A percentile compares a stretch with the other conserved stretches of the same genome.
phyloP scores from a whole-genome alignment of 2,113 vertebrate species.

The Python bivittatus region DNA sequence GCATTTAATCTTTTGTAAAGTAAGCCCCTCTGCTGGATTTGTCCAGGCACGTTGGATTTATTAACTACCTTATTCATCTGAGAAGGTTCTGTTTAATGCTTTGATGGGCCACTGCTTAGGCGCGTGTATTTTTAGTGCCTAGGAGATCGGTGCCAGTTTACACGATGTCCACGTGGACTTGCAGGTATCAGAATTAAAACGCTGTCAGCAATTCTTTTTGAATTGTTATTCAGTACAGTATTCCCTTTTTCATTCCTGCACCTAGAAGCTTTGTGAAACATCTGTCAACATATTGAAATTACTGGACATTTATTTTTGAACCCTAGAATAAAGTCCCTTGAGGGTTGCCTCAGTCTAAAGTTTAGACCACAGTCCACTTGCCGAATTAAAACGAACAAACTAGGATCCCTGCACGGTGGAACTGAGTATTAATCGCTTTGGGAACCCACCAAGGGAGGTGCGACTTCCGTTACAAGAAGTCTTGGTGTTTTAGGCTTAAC shows the following conservation, averaged over 20 bases:
- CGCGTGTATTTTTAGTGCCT: too few relatives aligned
- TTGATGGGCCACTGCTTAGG: not conserved
- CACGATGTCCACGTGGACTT: not conserved
- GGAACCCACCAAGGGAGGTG: not conserved
- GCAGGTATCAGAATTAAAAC: not conserved
- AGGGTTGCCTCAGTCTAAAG: not conserved
- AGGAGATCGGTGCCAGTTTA: not conserved
- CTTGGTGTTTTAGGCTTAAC: not conserved
- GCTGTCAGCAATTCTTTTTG: not conserved
- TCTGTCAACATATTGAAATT: not conserved
- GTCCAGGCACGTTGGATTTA: not conserved
- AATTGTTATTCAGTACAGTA: not conserved
- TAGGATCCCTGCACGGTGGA: not conserved
- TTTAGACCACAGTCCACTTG: not conserved
- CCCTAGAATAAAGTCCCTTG: not conserved
- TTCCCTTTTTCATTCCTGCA: not conserved
- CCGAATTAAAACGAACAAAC: not conserved
- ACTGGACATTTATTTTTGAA: not conserved
- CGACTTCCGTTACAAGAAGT: not conserved
- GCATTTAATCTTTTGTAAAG: not conserved
- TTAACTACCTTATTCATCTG: not conserved
- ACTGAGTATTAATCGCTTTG: not conserved
- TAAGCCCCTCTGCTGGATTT: not conserved
- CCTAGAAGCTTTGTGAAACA: not conserved
- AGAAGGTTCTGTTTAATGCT: not conserved